Conservation (phyloP, 2,888 invertebrate genomes). For the Tetranychus piercei region DNA sequence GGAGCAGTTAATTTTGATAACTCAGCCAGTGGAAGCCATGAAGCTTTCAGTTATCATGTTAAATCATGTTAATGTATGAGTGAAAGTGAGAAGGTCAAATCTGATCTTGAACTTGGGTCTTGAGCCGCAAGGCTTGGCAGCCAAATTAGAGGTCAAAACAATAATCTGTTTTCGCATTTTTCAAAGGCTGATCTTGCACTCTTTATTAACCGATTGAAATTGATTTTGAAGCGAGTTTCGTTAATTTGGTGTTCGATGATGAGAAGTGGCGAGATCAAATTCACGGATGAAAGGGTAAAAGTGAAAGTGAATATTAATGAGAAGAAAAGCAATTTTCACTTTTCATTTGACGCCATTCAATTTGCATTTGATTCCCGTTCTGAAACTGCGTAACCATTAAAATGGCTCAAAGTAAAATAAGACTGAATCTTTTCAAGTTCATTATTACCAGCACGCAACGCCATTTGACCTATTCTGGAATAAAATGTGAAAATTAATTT, state of each 20-base stretch:
- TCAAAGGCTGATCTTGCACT: no score
- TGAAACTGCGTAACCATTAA: not conserved
- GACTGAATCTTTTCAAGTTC: not conserved
- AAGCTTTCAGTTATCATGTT: not conserved
- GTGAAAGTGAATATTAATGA: not conserved
- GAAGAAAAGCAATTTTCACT: not conserved
- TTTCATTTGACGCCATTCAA: no score
- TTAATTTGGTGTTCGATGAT: not conserved
- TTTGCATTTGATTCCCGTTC: not conserved
- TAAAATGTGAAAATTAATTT: not conserved
- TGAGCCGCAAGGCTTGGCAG: not conserved
- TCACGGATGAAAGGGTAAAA: not conserved
- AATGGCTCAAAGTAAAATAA: not conserved
- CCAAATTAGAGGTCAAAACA: not conserved
- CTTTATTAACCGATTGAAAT: not conserved
- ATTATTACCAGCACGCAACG: not conserved
- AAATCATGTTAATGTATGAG: not conserved
- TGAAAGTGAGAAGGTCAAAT: not conserved
- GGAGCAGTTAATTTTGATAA: not conserved
- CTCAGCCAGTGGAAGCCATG: not conserved
- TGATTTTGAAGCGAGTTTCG: not conserved
- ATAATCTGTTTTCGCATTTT: not conserved
- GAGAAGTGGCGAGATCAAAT: not conserved
- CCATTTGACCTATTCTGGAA: not conserved
- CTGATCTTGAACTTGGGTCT: conserved; percentile 1